Conservation (phyloP, 2,797 vertebrate genomes). For the Parauchenoglanis punctatus region DNA sequence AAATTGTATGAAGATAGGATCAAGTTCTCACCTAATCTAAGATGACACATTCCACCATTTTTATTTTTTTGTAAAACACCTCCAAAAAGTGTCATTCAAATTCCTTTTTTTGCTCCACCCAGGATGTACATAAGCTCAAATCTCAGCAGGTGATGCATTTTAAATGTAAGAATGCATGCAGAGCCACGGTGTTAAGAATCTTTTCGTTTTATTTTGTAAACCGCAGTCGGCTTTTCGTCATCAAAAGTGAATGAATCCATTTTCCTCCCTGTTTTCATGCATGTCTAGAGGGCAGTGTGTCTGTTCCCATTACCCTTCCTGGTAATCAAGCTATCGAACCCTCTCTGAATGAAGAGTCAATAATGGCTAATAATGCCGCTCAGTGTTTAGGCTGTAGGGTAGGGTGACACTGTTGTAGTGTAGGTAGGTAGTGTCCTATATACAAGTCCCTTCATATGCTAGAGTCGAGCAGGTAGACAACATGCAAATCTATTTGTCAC, state of each 20-base stretch:
- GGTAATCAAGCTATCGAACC: conserved; percentile 51
- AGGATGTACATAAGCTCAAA: not conserved
- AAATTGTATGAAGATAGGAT: too few relatives aligned
- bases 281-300: not conserved
- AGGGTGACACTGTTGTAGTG: not conserved
- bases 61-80: too few relatives aligned
- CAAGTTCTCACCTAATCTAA: too few relatives aligned
- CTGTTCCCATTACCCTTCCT: not conserved
- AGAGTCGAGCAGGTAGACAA: not conserved
- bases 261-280: not conserved
- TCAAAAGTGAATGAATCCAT: not conserved
- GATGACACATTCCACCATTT: too few relatives aligned
- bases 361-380: conserved; percentile 21
- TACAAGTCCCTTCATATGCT: not conserved
- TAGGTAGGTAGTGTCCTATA: not conserved
- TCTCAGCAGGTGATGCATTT: not conserved
- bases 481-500: not conserved
- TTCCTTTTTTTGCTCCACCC: not conserved
- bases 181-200: not conserved
- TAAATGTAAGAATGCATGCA: not conserved
- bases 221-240: not conserved
- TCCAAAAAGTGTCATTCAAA: too few relatives aligned
- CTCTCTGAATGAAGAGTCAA: conserved; percentile 42
- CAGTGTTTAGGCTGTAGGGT: not conserved
- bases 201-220: not conserved